Percentiles rank a stretch among this genome's conserved stretches.
phyloP scores from a whole-genome alignment of 2,888 invertebrate species.

The Slavum lentiscoides region DNA sequence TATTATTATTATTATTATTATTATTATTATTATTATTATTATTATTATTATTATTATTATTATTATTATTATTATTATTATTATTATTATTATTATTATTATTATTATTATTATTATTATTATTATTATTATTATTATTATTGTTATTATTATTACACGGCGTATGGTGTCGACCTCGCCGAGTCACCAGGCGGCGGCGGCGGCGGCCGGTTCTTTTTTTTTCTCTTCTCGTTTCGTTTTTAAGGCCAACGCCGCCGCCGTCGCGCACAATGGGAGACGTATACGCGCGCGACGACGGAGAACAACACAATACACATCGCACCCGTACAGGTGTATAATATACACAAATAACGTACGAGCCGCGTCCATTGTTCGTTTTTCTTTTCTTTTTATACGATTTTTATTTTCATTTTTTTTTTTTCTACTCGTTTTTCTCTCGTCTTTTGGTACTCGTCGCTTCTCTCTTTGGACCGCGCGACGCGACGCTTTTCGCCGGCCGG shows the following conservation, averaged over 20 bases:
- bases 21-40: no score
- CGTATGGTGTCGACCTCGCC: constrained; percentile 12
- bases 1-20: no score
- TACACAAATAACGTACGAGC: no score
- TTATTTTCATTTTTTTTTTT: background rate
- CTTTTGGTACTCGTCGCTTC: no score
- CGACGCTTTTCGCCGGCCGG: constrained; percentile 29
- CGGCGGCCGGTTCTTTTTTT: background rate
- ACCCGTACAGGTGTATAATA: constrained; percentile 15
- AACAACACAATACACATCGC: background rate
- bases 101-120: no score
- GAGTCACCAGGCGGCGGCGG: constrained; percentile 1
- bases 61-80: no score
- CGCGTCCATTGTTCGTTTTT: constrained; percentile 25
- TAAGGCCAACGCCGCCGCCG: constrained; percentile 7
- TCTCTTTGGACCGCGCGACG: background rate
- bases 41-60: no score
- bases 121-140: no score
- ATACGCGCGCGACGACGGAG: constrained; percentile 7
- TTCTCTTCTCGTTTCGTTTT: background rate
- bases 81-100: no score
- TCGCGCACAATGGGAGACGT: constrained; percentile 15
- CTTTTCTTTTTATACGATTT: background rate
- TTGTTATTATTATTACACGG: no score
- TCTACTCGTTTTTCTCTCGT: background rate